These are phyloP conservation scores for Xestia rhomboidea DNA, from an alignment of 2,888 invertebrate genomes.

Conservation along the genomic window DNA sequence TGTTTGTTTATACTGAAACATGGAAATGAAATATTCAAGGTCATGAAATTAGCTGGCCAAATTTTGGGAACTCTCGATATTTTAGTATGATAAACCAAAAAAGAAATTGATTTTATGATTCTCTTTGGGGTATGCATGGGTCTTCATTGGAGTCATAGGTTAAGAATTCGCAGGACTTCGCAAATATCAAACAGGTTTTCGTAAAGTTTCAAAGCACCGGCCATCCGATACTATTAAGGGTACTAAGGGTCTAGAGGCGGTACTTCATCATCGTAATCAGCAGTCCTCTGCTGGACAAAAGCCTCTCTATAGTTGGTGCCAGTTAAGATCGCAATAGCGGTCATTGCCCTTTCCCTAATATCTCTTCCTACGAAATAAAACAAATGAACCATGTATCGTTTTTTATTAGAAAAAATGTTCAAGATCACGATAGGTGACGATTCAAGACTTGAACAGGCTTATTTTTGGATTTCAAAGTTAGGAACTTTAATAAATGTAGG, in stretches of 20 bases:
- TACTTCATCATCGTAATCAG: background rate
- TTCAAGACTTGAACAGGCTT: too few relatives aligned
- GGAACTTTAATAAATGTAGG: too few relatives aligned
- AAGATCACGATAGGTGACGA: too few relatives aligned
- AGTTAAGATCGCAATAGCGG: too few relatives aligned
- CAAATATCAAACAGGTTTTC: background rate
- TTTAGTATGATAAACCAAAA: background rate
- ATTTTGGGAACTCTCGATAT: background rate
- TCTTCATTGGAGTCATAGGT: background rate
- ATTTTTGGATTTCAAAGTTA: too few relatives aligned
- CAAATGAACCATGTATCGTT: too few relatives aligned
- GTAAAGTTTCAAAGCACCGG: background rate
- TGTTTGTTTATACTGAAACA: slow-evolving; percentile 70
- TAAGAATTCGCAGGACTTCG: background rate
- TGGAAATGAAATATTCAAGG: background rate
- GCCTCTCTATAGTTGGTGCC: too few relatives aligned
- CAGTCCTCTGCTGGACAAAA: background rate
- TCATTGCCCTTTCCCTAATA: too few relatives aligned
- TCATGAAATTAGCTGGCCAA: background rate
- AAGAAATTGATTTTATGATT: background rate
- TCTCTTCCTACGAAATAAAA: too few relatives aligned
- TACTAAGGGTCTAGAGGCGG: background rate
- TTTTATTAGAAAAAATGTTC: too few relatives aligned
- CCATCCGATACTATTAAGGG: background rate
- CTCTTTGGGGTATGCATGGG: fast-evolving